A percentile compares a stretch with the other conserved stretches of the same genome.
Conservation (phyloP, 1,140 invertebrate species). For the Telenomus remus region DNA sequence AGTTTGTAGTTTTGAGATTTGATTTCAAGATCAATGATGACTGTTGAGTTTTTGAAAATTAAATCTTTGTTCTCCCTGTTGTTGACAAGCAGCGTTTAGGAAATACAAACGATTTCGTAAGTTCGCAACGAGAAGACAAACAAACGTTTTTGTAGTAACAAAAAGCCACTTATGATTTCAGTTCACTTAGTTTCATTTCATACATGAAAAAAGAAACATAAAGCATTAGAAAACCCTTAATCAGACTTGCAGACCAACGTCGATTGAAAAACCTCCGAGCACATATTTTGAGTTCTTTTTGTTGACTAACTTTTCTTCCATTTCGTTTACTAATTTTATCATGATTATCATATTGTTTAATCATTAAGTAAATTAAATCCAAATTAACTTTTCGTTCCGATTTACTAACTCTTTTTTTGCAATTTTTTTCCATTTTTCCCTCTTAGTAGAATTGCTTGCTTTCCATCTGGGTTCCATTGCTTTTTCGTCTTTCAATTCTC, state of each 20-base stretch:
- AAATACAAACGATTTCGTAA: slow-evolving; percentile 76
- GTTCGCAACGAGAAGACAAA: slow-evolving; percentile 62
- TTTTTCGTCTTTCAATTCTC: not conserved
- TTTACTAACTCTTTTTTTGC: not conserved
- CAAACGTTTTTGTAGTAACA: slow-evolving; percentile 27
- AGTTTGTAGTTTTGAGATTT: too few relatives aligned
- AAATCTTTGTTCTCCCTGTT: slow-evolving; percentile 56
- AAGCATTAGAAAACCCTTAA: slow-evolving; percentile 24
- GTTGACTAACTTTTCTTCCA: slow-evolving; percentile 17
- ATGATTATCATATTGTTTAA: too few relatives aligned
- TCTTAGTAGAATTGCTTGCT: not conserved
- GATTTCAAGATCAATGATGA: too few relatives aligned
- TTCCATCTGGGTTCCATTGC: not conserved
- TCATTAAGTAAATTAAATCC: too few relatives aligned
- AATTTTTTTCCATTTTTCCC: not conserved
- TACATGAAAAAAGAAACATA: slow-evolving; percentile 58
- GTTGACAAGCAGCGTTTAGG: slow-evolving; percentile 75
- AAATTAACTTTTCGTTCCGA: too few relatives aligned
- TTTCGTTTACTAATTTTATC: slow-evolving; percentile 1
- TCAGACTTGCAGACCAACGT: slow-evolving; percentile 5
- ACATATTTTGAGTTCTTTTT: slow-evolving; percentile 72
- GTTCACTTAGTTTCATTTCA: slow-evolving; percentile 30
- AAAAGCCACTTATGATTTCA: slow-evolving; percentile 10
- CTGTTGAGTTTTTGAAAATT: too few relatives aligned
- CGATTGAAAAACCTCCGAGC: slow-evolving; percentile 40